These are phyloP conservation scores for Rhinopomastus cyanomelas DNA, from an alignment of 2,113 vertebrate genomes.

Conservation along the genomic window DNA sequence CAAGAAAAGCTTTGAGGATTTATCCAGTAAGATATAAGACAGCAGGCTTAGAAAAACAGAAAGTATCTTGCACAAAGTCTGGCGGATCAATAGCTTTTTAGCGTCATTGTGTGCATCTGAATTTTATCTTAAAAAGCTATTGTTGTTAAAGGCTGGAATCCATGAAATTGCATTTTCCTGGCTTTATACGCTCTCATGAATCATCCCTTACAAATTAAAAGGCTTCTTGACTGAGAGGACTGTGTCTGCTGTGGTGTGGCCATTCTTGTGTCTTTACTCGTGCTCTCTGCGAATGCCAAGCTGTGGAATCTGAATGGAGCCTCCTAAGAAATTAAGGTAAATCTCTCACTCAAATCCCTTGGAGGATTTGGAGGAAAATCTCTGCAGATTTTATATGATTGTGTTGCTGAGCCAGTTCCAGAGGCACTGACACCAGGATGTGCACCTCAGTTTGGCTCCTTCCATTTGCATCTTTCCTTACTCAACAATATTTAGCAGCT, in stretches of 20 bases:
- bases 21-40: neutral
- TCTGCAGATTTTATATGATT: neutral
- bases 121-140: neutral
- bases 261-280: rapidly evolving
- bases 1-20: neutral
- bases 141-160: neutral
- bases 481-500: neutral
- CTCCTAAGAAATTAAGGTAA: rapidly evolving
- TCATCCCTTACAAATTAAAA: neutral
- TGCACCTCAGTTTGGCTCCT: neutral
- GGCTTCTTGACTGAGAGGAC: neutral
- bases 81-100: neutral
- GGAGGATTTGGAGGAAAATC: neutral
- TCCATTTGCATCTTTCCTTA: neutral
- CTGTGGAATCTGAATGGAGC: neutral
- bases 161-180: neutral
- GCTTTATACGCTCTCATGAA: neutral
- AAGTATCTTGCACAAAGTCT: neutral
- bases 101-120: neutral
- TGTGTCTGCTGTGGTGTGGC: rapidly evolving
- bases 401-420: too few species aligned
- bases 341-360: rapidly evolving
- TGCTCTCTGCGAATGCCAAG: neutral
- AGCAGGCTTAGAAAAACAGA: neutral
- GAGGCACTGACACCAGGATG: neutral